phyloP scores from a whole-genome alignment of 2,888 invertebrate species.

The Holacanthella duospinosa region DNA sequence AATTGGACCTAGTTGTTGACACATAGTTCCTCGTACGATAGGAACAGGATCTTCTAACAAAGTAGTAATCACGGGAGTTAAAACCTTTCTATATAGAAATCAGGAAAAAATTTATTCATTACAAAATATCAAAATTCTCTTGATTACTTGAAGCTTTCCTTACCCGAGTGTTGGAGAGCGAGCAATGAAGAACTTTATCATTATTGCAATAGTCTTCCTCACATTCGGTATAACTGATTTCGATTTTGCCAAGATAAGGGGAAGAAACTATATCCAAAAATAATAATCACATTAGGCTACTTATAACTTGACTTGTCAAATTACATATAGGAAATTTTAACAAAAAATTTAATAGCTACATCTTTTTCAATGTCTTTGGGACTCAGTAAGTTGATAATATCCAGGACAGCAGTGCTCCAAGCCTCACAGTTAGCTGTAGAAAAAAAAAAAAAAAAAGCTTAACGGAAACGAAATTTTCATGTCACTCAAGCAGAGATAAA shows the following conservation, averaged over 20 bases:
- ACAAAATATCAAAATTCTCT: background rate
- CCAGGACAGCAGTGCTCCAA: conserved; percentile 11
- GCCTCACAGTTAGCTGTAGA: conserved; percentile 1
- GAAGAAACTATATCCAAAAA: background rate
- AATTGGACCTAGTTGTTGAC: conserved; percentile 20
- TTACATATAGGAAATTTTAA: too few relatives aligned
- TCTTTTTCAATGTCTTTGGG: conserved; percentile 10
- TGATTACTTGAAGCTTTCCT: background rate
- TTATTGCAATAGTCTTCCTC: background rate
- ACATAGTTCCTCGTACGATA: conserved; percentile 17
- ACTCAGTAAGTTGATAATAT: conserved; percentile 9
- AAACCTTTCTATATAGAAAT: background rate
- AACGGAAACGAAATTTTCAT: too few relatives aligned
- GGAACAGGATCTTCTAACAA: conserved; percentile 14
- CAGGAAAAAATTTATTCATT: background rate
- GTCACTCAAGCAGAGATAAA: too few relatives aligned
- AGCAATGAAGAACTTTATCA: background rate
- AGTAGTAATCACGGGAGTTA: conserved; percentile 2
- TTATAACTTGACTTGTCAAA: too few relatives aligned
- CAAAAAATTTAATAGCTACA: background rate
- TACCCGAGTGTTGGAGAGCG: conserved; percentile 1
- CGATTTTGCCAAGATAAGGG: background rate
- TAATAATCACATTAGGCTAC: too few relatives aligned
- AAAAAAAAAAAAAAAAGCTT: background rate
- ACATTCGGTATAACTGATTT: background rate